phyloP scores from a whole-genome alignment of 2,888 invertebrate species.

The Nomada lathburiana region DNA sequence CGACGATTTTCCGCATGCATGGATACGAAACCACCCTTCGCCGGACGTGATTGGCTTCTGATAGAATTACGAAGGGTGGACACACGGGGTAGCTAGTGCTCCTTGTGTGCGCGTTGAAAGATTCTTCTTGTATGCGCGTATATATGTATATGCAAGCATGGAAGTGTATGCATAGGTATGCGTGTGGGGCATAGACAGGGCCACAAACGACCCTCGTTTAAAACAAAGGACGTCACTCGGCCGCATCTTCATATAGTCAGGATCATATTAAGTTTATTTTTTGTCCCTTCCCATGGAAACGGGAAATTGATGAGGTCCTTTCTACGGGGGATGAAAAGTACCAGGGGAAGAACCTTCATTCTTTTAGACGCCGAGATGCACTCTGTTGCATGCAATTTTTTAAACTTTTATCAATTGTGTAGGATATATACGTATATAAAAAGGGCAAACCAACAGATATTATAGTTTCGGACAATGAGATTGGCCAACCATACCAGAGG shows the following conservation, averaged over 20 bases:
- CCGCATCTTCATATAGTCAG: conserved; percentile 73
- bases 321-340: conserved; percentile 58
- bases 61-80: conserved; percentile 83
- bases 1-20: conserved; percentile 78
- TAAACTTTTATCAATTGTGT: not conserved
- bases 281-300: conserved; percentile 69
- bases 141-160: conserved; percentile 7
- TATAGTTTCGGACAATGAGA: not conserved
- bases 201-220: conserved; percentile 73
- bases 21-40: conserved; percentile 71
- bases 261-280: conserved; percentile 76
- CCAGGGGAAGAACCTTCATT: not conserved
- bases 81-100: conserved; percentile 59
- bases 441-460: not conserved
- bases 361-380: conserved; percentile 25
- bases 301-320: conserved; percentile 74
- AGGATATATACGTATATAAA: not conserved
- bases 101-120: conserved; percentile 46
- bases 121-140: not conserved
- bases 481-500: too few relatives aligned
- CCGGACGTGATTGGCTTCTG: conserved; percentile 83
- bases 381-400: conserved; percentile 12
- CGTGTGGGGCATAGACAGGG: conserved; percentile 49
- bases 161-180: conserved; percentile 9
- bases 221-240: conserved; percentile 75